Evolutionary conservation across 1,140 invertebrate genomes (phyloP).

Genomic region (Drosophila kepulauana): DNA sequence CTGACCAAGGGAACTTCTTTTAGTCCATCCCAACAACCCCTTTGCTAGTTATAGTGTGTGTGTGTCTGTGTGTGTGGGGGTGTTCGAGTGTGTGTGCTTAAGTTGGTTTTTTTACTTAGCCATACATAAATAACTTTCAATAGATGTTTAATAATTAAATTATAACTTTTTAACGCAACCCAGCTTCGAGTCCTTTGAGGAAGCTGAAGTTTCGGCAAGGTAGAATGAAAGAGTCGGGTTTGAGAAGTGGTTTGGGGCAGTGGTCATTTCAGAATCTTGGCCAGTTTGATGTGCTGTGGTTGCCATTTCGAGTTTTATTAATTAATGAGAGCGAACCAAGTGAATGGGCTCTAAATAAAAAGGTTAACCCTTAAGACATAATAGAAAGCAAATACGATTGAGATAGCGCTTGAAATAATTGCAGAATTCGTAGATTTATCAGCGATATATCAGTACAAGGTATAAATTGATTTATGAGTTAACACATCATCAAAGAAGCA

Average conservation of each 20-base stretch:
- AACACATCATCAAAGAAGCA: constrained; percentile 57
- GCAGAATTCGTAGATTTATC: neutral
- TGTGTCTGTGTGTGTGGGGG: constrained; percentile 13
- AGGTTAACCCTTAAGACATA: too few relatives aligned
- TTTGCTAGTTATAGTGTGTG: neutral
- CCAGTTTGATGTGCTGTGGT: constrained; percentile 70
- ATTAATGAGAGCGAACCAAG: constrained; percentile 54
- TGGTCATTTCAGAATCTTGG: constrained; percentile 45
- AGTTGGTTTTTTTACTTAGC: constrained; percentile 30
- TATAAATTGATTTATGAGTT: constrained; percentile 37
- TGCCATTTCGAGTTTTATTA: constrained; percentile 58
- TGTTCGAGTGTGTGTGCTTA: constrained; percentile 9
- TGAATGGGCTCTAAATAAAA: too few relatives aligned
- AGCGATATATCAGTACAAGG: neutral
- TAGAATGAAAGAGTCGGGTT: neutral
- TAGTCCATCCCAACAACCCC: neutral
- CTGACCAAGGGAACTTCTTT: constrained; percentile 13
- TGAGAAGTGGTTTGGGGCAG: neutral
- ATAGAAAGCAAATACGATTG: too few relatives aligned
- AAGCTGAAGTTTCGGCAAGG: neutral
- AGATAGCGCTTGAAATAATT: neutral
- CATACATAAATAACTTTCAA: constrained; percentile 53
- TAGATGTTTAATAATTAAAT: constrained; percentile 72
- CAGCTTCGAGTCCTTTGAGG: constrained; percentile 53
- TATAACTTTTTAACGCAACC: constrained; percentile 56